Evolutionary conservation across 2,113 vertebrate species (phyloP).

Genomic region (Python bivittatus): DNA sequence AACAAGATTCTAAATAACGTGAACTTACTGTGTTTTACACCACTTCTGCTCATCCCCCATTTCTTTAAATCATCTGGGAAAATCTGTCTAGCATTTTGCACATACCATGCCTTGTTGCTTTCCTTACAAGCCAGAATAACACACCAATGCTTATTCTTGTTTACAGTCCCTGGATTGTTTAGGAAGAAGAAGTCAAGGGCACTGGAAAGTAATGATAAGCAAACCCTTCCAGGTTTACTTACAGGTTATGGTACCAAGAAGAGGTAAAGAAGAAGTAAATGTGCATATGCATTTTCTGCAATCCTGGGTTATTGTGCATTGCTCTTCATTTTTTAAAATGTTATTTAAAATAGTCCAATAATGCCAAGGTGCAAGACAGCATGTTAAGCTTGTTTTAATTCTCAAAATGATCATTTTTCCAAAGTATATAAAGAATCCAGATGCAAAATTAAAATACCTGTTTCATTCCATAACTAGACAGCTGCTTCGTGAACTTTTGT

Average conservation of each 20-base stretch:
- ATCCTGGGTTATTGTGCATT: not conserved
- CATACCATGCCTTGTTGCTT: not conserved
- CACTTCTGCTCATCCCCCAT: not conserved
- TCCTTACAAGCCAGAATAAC: not conserved
- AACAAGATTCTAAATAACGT: not conserved
- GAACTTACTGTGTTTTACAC: not conserved
- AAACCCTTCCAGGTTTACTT: not conserved
- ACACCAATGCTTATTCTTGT: not conserved
- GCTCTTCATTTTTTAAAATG: not conserved
- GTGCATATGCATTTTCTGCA: not conserved
- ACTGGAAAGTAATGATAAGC: not conserved
- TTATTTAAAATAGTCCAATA: not conserved
- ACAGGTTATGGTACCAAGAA: not conserved
- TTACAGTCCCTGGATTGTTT: not conserved
- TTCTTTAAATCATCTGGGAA: not conserved
- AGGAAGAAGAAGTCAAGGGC: not conserved
- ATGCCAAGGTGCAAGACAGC: not conserved
- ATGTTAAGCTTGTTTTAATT: not conserved
- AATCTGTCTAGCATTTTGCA: not conserved
- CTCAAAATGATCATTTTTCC: not conserved
- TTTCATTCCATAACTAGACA: not conserved
- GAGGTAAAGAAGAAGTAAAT: not conserved
- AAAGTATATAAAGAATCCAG: not conserved
- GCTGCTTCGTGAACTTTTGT: not conserved
- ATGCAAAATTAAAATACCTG: not conserved